Conservation (phyloP, 2,888 invertebrate genomes). For the Dicranocentrus wangi region DNA sequence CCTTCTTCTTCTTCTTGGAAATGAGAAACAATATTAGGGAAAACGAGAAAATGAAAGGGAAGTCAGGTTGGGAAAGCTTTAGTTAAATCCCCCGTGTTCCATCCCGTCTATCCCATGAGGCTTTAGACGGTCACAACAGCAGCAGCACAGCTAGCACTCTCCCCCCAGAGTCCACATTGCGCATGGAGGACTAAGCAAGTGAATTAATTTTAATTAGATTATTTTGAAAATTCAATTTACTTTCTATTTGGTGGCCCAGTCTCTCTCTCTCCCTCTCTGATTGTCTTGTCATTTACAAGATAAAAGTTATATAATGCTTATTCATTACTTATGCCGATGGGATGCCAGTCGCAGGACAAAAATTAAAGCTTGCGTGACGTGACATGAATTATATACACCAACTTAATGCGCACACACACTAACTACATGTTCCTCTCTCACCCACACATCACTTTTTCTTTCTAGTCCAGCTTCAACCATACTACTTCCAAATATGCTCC, state of each 20-base stretch:
- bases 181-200: constrained; percentile 8
- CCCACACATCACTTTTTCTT: too few species aligned
- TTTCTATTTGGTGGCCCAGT: constrained; percentile 21
- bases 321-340: constrained; percentile 1
- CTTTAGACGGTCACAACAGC: constrained; percentile 15
- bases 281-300: constrained; percentile 15
- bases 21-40: too few species aligned
- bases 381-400: constrained; percentile 18
- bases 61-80: background rate
- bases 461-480: too few species aligned
- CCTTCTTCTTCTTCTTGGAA: too few species aligned
- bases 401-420: too few species aligned
- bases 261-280: constrained; percentile 5
- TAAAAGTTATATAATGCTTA: constrained; percentile 6
- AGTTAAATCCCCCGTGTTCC: constrained; percentile 11
- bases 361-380: constrained; percentile 30
- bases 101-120: constrained; percentile 23
- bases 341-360: background rate
- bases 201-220: constrained; percentile 51
- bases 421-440: too few species aligned
- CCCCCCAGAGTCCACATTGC: background rate
- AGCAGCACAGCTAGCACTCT: background rate
- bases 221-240: constrained; percentile 44
- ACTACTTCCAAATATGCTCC: too few species aligned
- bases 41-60: constrained; percentile 8